phyloP scores from a whole-genome alignment of 2,888 invertebrate species.

The Drosophila colorata region DNA sequence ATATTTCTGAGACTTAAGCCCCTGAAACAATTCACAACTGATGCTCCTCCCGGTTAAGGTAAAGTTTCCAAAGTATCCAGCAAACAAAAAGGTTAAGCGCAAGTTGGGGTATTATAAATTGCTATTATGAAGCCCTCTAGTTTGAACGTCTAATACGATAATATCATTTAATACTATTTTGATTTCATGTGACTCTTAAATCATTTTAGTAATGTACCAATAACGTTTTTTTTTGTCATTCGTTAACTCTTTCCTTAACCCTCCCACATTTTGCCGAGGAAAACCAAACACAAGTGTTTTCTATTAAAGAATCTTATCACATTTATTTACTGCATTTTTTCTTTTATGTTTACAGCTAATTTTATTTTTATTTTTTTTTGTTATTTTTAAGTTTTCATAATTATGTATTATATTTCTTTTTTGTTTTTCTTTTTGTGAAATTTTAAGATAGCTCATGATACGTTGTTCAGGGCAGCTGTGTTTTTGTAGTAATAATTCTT shows the following conservation, averaged over 20 bases:
- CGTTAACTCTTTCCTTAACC: too few relatives aligned
- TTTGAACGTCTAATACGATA: too few relatives aligned
- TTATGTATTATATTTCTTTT: constrained; percentile 42
- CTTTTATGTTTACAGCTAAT: constrained; percentile 73
- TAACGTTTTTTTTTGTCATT: too few relatives aligned
- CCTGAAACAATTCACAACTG: constrained; percentile 67
- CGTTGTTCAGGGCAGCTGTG: constrained; percentile 55
- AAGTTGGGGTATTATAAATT: constrained; percentile 11
- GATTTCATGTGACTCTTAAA: too few relatives aligned
- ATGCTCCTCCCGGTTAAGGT: constrained; percentile 41
- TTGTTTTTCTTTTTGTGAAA: constrained; percentile 47
- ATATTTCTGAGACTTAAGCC: constrained; percentile 72
- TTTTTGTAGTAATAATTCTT: constrained; percentile 39
- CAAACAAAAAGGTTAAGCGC: constrained; percentile 7
- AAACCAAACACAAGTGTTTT: constrained; percentile 34
- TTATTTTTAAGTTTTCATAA: constrained; percentile 61
- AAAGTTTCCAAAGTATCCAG: constrained; percentile 22
- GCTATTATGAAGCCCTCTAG: neutral
- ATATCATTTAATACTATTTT: too few relatives aligned
- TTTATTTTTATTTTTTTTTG: constrained; percentile 66
- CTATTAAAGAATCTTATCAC: constrained; percentile 85
- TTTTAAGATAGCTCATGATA: constrained; percentile 71
- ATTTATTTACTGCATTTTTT: constrained; percentile 84
- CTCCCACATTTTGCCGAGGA: neutral
- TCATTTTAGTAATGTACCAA: too few relatives aligned